Percentiles rank a stretch among this genome's conserved stretches.
phyloP scores from a whole-genome alignment of 1,140 invertebrate genomes.

The Bombus confusus region DNA sequence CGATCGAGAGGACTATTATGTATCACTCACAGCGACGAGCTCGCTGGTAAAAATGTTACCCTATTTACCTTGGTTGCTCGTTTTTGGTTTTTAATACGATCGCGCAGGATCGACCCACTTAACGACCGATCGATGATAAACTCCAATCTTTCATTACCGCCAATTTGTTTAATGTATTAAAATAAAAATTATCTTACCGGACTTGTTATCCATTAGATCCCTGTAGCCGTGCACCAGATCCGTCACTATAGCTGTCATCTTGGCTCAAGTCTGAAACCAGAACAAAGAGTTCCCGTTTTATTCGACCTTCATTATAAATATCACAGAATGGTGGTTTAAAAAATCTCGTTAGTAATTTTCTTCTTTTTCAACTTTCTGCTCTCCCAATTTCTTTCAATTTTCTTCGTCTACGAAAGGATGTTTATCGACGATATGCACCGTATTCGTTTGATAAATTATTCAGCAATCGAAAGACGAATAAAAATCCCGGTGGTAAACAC shows the following conservation, averaged over 20 bases:
- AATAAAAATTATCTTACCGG: conserved; percentile 85
- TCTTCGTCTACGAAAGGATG: background rate
- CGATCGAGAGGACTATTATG: no score
- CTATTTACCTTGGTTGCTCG: background rate
- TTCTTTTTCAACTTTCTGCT: background rate
- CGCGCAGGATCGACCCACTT: background rate
- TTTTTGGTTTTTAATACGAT: conserved; percentile 5
- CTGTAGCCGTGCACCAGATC: conserved; percentile 88
- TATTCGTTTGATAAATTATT: background rate
- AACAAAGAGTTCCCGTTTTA: conserved; percentile 60
- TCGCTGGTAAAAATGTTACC: background rate
- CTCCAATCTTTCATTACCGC: background rate
- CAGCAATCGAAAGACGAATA: background rate
- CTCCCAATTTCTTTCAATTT: background rate
- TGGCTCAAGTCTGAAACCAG: conserved; percentile 84
- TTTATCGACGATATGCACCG: no score
- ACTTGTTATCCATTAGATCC: conserved; percentile 91
- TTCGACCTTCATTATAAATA: background rate
- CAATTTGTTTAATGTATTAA: background rate
- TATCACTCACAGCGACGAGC: background rate
- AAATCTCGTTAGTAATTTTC: no score
- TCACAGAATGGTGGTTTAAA: no score
- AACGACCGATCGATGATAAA: background rate
- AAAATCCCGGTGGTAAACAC: background rate
- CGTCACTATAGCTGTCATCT: conserved; percentile 86